Conservation (phyloP, 2,113 vertebrate genomes). For the Gnathonemus echidnorhynchus region DNA sequence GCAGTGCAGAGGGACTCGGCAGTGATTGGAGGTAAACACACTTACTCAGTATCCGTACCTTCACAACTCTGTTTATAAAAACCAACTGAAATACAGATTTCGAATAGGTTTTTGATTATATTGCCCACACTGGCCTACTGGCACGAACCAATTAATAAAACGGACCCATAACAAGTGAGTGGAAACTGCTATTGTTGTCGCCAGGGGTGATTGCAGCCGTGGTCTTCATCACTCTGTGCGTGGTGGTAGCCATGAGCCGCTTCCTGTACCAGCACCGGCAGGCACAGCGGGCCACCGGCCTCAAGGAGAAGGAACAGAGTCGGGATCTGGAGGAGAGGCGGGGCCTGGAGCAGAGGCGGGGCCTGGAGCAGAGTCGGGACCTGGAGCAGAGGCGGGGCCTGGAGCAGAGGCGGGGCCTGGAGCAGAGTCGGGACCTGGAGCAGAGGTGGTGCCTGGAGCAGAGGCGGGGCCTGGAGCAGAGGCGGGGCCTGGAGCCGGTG, state of each 20-base stretch:
- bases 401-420: slow-evolving; percentile 49
- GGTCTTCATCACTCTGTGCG: slow-evolving; percentile 80
- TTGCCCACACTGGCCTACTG: not conserved
- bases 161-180: not conserved
- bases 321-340: slow-evolving; percentile 33
- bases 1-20: slow-evolving; percentile 77
- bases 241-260: slow-evolving; percentile 76
- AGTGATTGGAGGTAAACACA: slow-evolving; percentile 56
- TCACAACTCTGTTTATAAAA: not conserved
- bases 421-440: slow-evolving; percentile 32
- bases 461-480: slow-evolving; percentile 64
- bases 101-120: not conserved
- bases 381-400: slow-evolving; percentile 49
- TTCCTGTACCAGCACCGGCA: slow-evolving; percentile 86
- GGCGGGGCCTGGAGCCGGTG: slow-evolving; percentile 51
- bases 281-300: slow-evolving; percentile 56
- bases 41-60: not conserved
- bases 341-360: slow-evolving; percentile 37
- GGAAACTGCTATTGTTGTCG: not conserved
- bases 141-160: not conserved
- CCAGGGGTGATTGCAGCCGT: slow-evolving; percentile 84
- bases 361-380: slow-evolving; percentile 34
- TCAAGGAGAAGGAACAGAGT: slow-evolving; percentile 68
- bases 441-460: not conserved
- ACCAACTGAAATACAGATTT: not conserved